Percentiles rank a stretch among this genome's conserved stretches.
Evolutionary conservation across 1,140 invertebrate species (phyloP).

Genomic region (Choristoneura fumiferana): DNA sequence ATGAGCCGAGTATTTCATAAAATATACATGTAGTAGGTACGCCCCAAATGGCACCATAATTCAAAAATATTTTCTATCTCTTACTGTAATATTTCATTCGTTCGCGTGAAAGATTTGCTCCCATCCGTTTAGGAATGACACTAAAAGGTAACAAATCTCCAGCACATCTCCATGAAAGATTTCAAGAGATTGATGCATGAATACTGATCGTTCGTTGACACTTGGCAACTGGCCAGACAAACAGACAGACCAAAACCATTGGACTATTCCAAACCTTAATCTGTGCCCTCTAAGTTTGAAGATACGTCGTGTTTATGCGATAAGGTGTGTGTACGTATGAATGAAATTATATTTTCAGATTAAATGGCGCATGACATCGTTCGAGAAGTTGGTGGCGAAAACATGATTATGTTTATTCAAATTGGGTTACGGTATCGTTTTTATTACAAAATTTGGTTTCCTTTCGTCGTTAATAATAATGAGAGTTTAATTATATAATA

Average conservation of each 20-base stretch:
- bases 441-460: too few species aligned
- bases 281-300: background rate
- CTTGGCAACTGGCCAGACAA: conserved; percentile 36
- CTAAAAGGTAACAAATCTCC: conserved; percentile 10
- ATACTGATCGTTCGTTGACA: conserved; percentile 41
- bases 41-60: too few species aligned
- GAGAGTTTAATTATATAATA: too few species aligned
- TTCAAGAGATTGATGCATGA: conserved; percentile 38
- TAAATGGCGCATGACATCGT: background rate
- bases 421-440: too few species aligned
- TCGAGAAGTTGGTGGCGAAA: background rate
- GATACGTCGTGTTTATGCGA: background rate
- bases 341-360: conserved; percentile 3
- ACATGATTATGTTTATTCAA: background rate
- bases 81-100: too few species aligned
- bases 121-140: background rate
- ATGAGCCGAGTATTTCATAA: too few species aligned
- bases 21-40: too few species aligned
- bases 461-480: too few species aligned
- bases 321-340: background rate
- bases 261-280: background rate
- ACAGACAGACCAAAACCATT: conserved; percentile 38
- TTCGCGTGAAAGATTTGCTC: too few species aligned
- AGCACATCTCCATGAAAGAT: conserved; percentile 36
- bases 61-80: too few species aligned